These are phyloP conservation scores for Cylindroiulus punctatus DNA, from an alignment of 2,888 invertebrate species.

Conservation along the genomic window DNA sequence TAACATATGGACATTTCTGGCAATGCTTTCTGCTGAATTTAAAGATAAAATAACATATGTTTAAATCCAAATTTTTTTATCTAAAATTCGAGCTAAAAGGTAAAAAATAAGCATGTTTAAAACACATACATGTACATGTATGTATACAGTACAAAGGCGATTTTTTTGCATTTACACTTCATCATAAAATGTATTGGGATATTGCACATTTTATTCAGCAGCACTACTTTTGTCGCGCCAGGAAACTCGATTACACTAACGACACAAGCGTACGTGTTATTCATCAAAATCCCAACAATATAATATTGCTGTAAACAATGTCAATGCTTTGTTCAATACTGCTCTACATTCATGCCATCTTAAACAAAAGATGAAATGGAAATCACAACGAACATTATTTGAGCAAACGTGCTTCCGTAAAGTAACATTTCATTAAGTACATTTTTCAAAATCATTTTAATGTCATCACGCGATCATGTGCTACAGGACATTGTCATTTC, in stretches of 20 bases:
- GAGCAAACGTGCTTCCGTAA: neutral
- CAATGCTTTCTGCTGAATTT: too few species aligned
- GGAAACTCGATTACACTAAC: neutral
- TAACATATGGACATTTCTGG: too few species aligned
- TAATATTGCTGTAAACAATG: neutral
- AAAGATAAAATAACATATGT: too few species aligned
- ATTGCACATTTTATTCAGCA: too few species aligned
- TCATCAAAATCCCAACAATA: neutral
- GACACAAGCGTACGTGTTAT: neutral
- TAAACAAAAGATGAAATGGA: constrained; percentile 15
- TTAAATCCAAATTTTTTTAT: too few species aligned
- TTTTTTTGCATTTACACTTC: too few species aligned
- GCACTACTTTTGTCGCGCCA: too few species aligned
- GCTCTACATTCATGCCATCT: neutral
- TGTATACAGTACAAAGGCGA: too few species aligned
- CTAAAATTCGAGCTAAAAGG: too few species aligned
- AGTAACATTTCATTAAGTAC: neutral
- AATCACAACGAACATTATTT: neutral
- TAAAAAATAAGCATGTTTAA: too few species aligned
- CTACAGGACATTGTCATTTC: neutral
- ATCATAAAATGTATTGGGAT: too few species aligned
- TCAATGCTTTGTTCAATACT: neutral
- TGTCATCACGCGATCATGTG: constrained; percentile 26
- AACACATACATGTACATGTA: too few species aligned
- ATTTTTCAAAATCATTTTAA: neutral